Conservation (phyloP, 2,888 invertebrate species). For the Amphiduros pacificus region DNA sequence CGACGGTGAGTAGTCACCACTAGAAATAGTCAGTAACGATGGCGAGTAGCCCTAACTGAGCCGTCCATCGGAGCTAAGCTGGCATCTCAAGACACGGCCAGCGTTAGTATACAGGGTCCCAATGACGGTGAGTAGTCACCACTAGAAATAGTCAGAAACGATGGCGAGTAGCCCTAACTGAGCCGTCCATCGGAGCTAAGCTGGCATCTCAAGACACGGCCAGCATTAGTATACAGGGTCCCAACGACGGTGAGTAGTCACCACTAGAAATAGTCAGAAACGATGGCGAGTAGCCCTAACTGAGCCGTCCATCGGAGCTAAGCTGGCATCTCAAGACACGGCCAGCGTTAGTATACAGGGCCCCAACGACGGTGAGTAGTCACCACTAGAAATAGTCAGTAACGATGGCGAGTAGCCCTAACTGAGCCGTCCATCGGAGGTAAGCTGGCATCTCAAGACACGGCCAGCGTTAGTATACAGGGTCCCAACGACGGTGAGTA, state of each 20-base stretch:
- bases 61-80: conserved; percentile 50
- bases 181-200: conserved; percentile 48
- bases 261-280: too few species aligned
- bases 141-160: too few species aligned
- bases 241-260: conserved; percentile 57
- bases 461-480: too few species aligned
- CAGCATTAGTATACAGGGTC: conserved; percentile 54
- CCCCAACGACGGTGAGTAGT: conserved; percentile 57
- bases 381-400: too few species aligned
- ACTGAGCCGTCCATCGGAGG: too few species aligned
- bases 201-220: conserved; percentile 45
- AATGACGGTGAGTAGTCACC: conserved; percentile 57
- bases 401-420: too few species aligned
- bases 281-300: conserved; percentile 46
- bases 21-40: too few species aligned
- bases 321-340: conserved; percentile 43
- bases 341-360: conserved; percentile 55
- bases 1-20: conserved; percentile 55
- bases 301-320: conserved; percentile 48
- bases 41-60: conserved; percentile 44
- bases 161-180: conserved; percentile 45
- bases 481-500: too few species aligned
- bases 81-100: conserved; percentile 43
- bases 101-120: conserved; percentile 55
- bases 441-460: too few species aligned